Evolutionary conservation across 2,113 vertebrate genomes (phyloP).

Genomic region (Myotis yumanensis): DNA sequence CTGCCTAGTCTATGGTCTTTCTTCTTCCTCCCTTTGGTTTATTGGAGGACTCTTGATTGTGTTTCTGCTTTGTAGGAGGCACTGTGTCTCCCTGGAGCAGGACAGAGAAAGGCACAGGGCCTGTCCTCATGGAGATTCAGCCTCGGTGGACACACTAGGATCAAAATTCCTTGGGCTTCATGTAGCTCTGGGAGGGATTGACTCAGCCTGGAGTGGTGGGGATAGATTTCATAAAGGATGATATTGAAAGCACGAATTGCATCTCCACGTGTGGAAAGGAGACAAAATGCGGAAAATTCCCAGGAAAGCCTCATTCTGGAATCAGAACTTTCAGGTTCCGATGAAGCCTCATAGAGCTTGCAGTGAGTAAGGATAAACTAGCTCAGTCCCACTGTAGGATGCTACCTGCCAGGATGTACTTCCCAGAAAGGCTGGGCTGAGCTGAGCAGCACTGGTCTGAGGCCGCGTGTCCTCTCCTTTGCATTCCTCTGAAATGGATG

Average conservation of each 20-base stretch:
- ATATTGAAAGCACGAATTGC: background rate
- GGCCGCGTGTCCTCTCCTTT: constrained; percentile 35
- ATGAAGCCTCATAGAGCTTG: background rate
- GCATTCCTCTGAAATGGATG: constrained; percentile 66
- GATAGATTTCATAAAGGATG: background rate
- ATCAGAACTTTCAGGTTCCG: background rate
- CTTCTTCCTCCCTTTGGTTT: background rate
- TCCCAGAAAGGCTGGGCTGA: background rate
- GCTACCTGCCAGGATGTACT: background rate
- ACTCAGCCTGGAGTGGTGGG: background rate
- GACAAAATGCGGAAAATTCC: background rate
- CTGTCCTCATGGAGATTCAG: background rate
- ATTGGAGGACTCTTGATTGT: background rate
- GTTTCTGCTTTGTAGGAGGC: background rate
- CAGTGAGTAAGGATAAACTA: background rate
- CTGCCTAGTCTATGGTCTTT: background rate
- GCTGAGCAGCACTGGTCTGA: background rate
- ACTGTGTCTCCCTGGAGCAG: background rate
- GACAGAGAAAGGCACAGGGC: background rate
- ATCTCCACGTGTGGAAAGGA: background rate
- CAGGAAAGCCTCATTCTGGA: background rate
- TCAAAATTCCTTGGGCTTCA: background rate
- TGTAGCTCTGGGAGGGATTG: background rate
- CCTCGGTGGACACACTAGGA: accelerated
- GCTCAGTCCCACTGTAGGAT: background rate